Evolutionary conservation across 2,888 invertebrate genomes (phyloP).

Genomic region (Andrena haemorrhoa): DNA sequence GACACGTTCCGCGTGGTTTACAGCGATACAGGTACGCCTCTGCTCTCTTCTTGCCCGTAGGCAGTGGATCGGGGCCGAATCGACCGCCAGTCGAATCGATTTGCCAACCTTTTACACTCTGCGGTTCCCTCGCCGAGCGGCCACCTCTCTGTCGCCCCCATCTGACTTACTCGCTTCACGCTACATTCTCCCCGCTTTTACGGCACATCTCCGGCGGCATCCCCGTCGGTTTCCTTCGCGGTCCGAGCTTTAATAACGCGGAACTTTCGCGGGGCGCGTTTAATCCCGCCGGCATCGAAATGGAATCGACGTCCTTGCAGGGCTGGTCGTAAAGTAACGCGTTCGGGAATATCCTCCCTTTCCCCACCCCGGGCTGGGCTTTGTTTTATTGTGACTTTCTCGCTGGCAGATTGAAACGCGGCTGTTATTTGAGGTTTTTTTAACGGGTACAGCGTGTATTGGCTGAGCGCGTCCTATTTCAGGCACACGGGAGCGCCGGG

Average conservation of each 20-base stretch:
- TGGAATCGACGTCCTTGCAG: constrained; percentile 3
- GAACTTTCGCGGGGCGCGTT: constrained; percentile 11
- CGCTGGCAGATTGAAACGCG: constrained; percentile 3
- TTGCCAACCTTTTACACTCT: constrained; percentile 30
- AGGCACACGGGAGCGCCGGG: not conserved
- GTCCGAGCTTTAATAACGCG: constrained; percentile 35
- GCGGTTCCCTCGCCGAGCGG: constrained; percentile 19
- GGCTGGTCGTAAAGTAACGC: not conserved
- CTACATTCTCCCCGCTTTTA: constrained; percentile 17
- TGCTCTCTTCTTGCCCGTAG: constrained; percentile 3
- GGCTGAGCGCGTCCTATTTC: constrained; percentile 32
- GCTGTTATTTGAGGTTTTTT: not conserved
- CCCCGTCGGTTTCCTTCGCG: constrained; percentile 4
- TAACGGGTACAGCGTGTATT: constrained; percentile 12
- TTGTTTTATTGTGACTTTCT: constrained; percentile 16
- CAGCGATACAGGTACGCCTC: constrained; percentile 89
- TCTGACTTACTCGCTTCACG: constrained; percentile 29
- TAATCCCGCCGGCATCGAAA: constrained; percentile 22
- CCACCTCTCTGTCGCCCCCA: not conserved
- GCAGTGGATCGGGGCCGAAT: constrained; percentile 24
- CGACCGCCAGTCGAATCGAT: constrained; percentile 40
- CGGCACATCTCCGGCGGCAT: not conserved
- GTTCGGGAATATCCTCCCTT: not conserved
- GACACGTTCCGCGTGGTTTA: constrained; percentile 96
- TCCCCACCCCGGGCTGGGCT: not conserved